Conservation (phyloP, 2,113 vertebrate species). For the Tetrax tetrax region DNA sequence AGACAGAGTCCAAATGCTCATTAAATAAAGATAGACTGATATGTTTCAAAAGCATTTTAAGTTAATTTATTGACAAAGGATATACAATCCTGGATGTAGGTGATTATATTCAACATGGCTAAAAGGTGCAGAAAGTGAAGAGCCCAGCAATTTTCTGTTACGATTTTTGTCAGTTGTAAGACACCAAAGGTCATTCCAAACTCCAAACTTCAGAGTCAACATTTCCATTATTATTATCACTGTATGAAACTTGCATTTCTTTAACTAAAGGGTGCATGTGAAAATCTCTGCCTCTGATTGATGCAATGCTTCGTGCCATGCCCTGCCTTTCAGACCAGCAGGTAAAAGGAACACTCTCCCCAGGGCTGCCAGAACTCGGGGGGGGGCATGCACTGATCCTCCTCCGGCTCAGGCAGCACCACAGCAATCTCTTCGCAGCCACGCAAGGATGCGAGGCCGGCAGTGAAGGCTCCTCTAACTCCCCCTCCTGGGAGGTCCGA, state of each 20-base stretch:
- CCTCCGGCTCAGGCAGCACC: neutral
- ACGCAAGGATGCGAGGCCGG: too few species aligned
- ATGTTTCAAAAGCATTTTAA: neutral
- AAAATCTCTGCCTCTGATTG: neutral
- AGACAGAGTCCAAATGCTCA: neutral
- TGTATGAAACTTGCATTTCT: neutral
- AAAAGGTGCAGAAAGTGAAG: neutral
- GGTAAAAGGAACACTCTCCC: neutral
- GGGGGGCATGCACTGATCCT: too few species aligned
- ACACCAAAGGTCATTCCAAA: neutral
- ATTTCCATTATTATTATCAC: neutral
- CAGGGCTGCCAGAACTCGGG: neutral
- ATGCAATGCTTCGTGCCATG: neutral
- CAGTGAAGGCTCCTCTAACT: constrained; percentile 6
- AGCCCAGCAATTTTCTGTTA: neutral
- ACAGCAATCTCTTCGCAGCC: neutral
- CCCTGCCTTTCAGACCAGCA: neutral
- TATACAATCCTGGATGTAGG: neutral
- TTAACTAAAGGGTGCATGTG: neutral
- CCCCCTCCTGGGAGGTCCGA: constrained; percentile 38
- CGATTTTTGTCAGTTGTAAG: neutral
- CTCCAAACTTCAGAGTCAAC: neutral
- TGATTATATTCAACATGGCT: neutral
- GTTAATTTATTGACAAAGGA: neutral
- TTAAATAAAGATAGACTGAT: neutral